These are phyloP conservation scores for Beroe ovata DNA, from an alignment of 37 sponge, comb jelly and placozoan species.

Conservation along the genomic window DNA sequence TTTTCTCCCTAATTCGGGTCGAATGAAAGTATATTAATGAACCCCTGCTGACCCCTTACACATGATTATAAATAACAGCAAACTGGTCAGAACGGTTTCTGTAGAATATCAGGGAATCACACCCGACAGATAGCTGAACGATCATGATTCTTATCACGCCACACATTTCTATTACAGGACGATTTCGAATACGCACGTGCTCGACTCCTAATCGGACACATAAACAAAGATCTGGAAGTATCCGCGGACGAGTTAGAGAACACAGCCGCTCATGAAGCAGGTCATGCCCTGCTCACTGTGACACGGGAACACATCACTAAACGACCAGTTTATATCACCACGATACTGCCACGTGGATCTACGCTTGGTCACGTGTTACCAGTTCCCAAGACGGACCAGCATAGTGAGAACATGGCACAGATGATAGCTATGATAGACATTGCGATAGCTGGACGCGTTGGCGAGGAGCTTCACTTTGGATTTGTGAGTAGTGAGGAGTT, in stretches of 20 bases:
- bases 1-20: too few species aligned
- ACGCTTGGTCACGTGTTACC: conserved; percentile 48
- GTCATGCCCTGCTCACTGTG: conserved; percentile 42
- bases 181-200: conserved; percentile 47
- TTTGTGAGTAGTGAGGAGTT: conserved; percentile 43
- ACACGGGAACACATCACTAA: conserved; percentile 22
- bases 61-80: too few species aligned
- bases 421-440: conserved; percentile 55
- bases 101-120: too few species aligned
- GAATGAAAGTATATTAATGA: too few species aligned
- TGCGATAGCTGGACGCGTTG: conserved; percentile 13
- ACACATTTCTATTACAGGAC: conserved; percentile 39
- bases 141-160: too few species aligned
- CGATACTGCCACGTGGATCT: conserved; percentile 8
- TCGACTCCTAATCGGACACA: conserved; percentile 22
- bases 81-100: too few species aligned
- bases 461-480: conserved; percentile 27
- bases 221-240: conserved; percentile 36
- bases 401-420: conserved; percentile 19
- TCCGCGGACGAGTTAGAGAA: not conserved
- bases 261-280: conserved; percentile 60
- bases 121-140: too few species aligned
- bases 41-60: too few species aligned
- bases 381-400: conserved; percentile 7
- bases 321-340: conserved; percentile 47